Evolutionary conservation across 2,797 vertebrate genomes (phyloP).

Genomic region (Pterois miles): DNA sequence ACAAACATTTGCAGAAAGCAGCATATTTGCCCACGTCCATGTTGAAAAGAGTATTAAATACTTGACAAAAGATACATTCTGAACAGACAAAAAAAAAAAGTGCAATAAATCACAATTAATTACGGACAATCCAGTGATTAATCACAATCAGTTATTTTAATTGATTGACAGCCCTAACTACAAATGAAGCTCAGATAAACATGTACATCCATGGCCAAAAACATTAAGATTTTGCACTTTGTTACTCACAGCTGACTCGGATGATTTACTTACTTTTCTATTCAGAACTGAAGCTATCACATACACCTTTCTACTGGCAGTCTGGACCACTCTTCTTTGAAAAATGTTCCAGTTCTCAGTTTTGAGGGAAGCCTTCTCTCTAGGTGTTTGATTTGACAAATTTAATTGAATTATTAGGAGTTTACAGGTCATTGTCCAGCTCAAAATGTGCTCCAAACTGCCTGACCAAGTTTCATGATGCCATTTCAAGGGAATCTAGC

Average conservation of each 20-base stretch:
- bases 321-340: background rate
- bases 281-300: background rate
- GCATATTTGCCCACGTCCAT: no score
- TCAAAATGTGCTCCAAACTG: background rate
- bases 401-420: background rate
- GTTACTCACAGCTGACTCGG: background rate
- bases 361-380: background rate
- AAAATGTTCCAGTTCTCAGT: background rate
- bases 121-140: no score
- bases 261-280: background rate
- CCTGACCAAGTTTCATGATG: background rate
- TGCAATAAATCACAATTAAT: no score
- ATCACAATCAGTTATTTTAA: no score
- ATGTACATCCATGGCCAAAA: background rate
- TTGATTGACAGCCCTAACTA: no score
- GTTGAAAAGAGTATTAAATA: no score
- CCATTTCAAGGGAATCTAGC: background rate
- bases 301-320: background rate
- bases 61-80: no score
- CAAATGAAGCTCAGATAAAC: background rate
- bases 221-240: background rate
- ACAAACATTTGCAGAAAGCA: no score
- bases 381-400: background rate
- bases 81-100: no score
- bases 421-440: background rate